Percentiles rank a stretch among this genome's conserved stretches.
Conservation (phyloP, 2,113 vertebrate species). For the Oostethus manadensis region DNA sequence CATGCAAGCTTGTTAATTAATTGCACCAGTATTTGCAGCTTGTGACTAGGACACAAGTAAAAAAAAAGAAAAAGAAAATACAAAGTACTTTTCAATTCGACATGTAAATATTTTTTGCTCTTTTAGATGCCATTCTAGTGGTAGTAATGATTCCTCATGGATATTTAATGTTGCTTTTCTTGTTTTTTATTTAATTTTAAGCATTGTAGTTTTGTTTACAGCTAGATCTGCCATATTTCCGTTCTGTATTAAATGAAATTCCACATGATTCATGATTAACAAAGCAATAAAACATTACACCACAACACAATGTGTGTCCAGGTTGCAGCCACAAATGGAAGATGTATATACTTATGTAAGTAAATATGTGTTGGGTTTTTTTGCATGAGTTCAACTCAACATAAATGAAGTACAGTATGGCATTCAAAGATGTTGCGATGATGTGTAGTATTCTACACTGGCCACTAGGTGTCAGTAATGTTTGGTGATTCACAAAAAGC, state of each 20-base stretch:
- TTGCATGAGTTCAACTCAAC: no score
- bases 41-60: constrained; percentile 31
- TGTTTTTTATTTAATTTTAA: constrained; percentile 27
- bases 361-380: no score
- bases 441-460: no score
- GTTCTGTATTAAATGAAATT: neutral
- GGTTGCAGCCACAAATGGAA: neutral
- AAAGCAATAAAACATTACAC: neutral
- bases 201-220: constrained; percentile 43
- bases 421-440: no score
- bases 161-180: constrained; percentile 45
- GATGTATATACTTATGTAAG: no score
- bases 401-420: no score
- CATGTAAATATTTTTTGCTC: constrained; percentile 51
- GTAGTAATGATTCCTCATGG: constrained; percentile 30
- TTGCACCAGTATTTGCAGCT: constrained; percentile 37
- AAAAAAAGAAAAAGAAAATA: constrained; percentile 33
- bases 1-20: constrained; percentile 12
- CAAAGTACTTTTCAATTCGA: constrained; percentile 26
- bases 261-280: neutral
- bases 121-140: constrained; percentile 11
- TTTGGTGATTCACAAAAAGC: no score
- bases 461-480: no score
- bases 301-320: neutral
- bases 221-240: constrained; percentile 14